Evolutionary conservation across 2,797 vertebrate species (phyloP).

Genomic region (Pseudotriccus pelzelni): DNA sequence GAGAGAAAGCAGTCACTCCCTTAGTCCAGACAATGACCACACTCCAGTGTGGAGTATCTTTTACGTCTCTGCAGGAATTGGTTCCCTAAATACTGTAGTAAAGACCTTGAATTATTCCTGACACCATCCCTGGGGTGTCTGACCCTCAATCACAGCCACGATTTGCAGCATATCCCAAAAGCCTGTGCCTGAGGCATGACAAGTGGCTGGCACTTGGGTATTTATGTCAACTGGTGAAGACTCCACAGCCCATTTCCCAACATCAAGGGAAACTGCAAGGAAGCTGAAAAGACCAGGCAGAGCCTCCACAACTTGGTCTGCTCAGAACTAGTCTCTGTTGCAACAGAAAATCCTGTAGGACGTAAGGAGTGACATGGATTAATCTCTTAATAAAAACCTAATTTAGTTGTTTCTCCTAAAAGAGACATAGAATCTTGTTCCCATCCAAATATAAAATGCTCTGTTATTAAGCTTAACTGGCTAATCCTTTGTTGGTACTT

Average conservation of each 20-base stretch:
- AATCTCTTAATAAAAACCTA: neutral
- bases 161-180: neutral
- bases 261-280: fast-evolving
- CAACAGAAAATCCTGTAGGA: neutral
- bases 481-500: neutral
- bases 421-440: neutral
- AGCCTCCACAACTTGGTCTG: neutral
- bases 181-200: neutral
- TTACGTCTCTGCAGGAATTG: neutral
- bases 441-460: neutral
- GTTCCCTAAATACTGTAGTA: neutral
- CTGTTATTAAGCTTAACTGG: neutral
- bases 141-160: neutral
- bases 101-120: neutral
- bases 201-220: neutral
- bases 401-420: neutral
- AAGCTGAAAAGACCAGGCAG: neutral
- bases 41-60: neutral
- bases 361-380: neutral
- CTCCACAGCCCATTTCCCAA: neutral
- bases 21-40: neutral
- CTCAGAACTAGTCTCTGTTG: neutral
- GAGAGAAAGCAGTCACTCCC: neutral
- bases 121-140: neutral
- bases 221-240: neutral